Conservation (phyloP, 2,113 vertebrate genomes). For the Oreochromis spilurus region DNA sequence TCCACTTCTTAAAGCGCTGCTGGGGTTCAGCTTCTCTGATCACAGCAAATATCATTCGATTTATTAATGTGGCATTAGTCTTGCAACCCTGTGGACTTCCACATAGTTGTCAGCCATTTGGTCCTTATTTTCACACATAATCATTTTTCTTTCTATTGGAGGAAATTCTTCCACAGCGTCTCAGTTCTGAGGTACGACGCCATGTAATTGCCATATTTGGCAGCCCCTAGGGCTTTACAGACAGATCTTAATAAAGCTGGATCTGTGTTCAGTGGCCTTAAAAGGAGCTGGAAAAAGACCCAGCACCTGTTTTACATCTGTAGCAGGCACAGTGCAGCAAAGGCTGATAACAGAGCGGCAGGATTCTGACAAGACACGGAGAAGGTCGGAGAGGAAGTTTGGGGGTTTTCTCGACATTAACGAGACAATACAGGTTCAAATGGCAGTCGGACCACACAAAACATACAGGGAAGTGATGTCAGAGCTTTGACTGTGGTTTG, state of each 20-base stretch:
- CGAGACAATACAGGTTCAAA: neutral
- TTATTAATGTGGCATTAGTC: neutral
- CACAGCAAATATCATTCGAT: neutral
- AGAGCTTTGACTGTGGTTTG: neutral
- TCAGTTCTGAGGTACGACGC: conserved; percentile 41
- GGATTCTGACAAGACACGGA: neutral
- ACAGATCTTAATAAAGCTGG: conserved; percentile 71
- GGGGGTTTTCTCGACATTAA: conserved; percentile 4
- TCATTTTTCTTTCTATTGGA: neutral
- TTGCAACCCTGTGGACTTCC: neutral
- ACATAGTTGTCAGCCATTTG: neutral
- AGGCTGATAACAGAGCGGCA: conserved; percentile 47
- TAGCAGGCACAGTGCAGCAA: conserved; percentile 16
- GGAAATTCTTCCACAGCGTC: conserved; percentile 47
- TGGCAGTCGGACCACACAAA: neutral
- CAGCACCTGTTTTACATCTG: conserved; percentile 75
- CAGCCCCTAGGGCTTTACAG: conserved; percentile 58
- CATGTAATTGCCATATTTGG: conserved; percentile 75
- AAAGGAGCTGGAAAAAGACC: conserved; percentile 67
- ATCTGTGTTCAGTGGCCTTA: conserved; percentile 72
- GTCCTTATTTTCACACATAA: neutral
- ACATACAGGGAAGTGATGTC: neutral
- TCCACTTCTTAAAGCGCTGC: neutral
- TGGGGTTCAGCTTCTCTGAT: neutral
- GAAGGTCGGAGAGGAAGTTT: conserved; percentile 13